These are phyloP conservation scores for Selene dorsalis DNA, from an alignment of 2,797 vertebrate species.

Conservation along the genomic window DNA sequence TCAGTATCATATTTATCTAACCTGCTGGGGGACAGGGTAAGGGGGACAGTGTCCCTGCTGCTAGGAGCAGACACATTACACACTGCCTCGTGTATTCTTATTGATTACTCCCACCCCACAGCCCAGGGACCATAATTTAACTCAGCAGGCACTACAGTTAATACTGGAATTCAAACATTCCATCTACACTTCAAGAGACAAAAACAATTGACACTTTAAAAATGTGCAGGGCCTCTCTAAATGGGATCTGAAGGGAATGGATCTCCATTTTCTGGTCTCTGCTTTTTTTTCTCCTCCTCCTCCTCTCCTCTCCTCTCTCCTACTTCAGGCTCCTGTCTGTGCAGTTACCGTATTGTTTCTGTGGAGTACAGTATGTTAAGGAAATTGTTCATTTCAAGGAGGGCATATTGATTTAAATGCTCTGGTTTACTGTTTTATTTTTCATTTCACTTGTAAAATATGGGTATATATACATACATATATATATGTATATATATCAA, in stretches of 20 bases:
- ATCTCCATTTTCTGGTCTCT: slow-evolving; percentile 76
- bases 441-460: slow-evolving; percentile 1
- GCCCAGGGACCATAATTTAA: slow-evolving; percentile 97
- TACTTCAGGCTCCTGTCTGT: slow-evolving; percentile 49
- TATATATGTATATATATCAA: too few relatives aligned
- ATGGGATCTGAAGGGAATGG: slow-evolving; percentile 83
- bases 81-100: slow-evolving; percentile 93
- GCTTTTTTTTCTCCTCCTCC: background rate
- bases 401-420: slow-evolving; percentile 12
- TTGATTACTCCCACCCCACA: slow-evolving; percentile 96
- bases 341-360: slow-evolving; percentile 49
- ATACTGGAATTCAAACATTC: slow-evolving; percentile 88
- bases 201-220: slow-evolving; percentile 88
- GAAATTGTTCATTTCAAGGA: slow-evolving; percentile 24
- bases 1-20: slow-evolving; percentile 98
- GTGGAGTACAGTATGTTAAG: slow-evolving; percentile 35
- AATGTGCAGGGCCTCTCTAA: slow-evolving; percentile 83
- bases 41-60: slow-evolving; percentile 93
- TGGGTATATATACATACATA: too few relatives aligned
- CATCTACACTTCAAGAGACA: slow-evolving; percentile 87
- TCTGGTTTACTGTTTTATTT: background rate
- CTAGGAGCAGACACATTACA: slow-evolving; percentile 94
- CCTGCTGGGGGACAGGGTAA: slow-evolving; percentile 93
- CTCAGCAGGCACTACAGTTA: slow-evolving; percentile 92
- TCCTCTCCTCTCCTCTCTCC: slow-evolving; percentile 2